Evolutionary conservation across 2,888 invertebrate species (phyloP), one percentile per base, ranked within the genome.

Genomic region (Tuberolachnus salignus): DNA sequence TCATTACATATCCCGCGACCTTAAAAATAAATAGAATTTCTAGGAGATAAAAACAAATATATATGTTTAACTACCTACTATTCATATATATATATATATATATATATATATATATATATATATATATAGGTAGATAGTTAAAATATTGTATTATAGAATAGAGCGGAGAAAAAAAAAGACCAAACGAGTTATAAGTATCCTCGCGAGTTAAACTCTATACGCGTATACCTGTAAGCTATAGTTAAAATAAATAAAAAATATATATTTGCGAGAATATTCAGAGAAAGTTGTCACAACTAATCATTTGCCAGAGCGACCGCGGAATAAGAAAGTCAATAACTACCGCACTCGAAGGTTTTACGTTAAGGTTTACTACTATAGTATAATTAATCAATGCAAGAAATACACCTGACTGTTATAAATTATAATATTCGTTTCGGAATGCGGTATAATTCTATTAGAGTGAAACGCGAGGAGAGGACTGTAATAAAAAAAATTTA

Each of bases 281-380:
- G 69, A 66, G 69, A 78, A 78, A 78, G 78, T 78, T 78, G 78
- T 78, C 78, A 51, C 67, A 59, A 51, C 67, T 66, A 57, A 67
- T 57, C 53, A 64, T 46, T 55, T 46, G 46, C 66, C 57, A 34
- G 42, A 42, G 74, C 53, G 26, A 71, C 53, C 3, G 19, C 26
- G 34, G 53, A 61, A 59, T 26, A 42, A 78, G 78, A 78, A 78
- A 78, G 78, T 69, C n/a, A n/a, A n/a, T 59, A 42, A 78, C 46
- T 14, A 55, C 49, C 34, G 16, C 14, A 19, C 51, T 61, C 21
- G 23, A 67, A 16, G 3, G 57, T 66, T 57, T 34, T 46, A 49
- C 34, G 34, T 34, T 34, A 34, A 3, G 6, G 3, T 34, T 34
- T 4, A 34, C n/a, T n/a, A 34, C 34, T 34, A 34, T 34, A 34